Evolutionary conservation across 2,888 invertebrate species (phyloP), one percentile per base, ranked within the genome.

Genomic region (Theretra japonica): DNA sequence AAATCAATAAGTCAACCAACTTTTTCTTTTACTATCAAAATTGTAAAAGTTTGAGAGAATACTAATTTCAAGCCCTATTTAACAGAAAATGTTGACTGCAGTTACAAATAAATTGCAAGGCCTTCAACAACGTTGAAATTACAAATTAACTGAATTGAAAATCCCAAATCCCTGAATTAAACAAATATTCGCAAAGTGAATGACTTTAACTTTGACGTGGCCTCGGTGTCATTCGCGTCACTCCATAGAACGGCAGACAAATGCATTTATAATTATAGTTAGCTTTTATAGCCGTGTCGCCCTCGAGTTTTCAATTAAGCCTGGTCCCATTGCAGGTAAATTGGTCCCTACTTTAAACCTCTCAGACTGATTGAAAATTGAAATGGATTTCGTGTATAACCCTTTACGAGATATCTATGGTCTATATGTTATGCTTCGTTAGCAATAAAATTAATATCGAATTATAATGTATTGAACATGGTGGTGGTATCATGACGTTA

Each of bases 341-440:
- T 62, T 62, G 41, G 62, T 21, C 15, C 41, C n/a, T 60, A 60
- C 30, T 41, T 62, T 41, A 62, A 33, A 62, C 41, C 41, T 62
- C 21, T 62, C 21, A 41, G 33, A 41, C 62, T 62, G 33, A 62
- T 62, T 33, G 62, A 62, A 62, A 62, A 62, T 62, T 33, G 62
- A 62, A 62, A 62, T 62, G 62, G 62, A 41, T 62, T 21, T 62
- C 21, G 33, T 21, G 11, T 62, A 3, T n/a, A 33, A n/a, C 33
- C 21, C 3, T 58, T 23, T 15, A 25, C 15, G 15, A 17, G 25
- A 11, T 23, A 41, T 41, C 41, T 41, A 15, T 41, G 4, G 15
- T 58, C 17, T 58, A 17, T 28, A 28, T 25, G 25, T 58, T 4
- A 4, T 17, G 58, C 23, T 25, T n/a, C 15, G 15, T 41, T 41